Evolutionary conservation across 2,888 invertebrate species (phyloP).

Genomic region (Labia minor): DNA sequence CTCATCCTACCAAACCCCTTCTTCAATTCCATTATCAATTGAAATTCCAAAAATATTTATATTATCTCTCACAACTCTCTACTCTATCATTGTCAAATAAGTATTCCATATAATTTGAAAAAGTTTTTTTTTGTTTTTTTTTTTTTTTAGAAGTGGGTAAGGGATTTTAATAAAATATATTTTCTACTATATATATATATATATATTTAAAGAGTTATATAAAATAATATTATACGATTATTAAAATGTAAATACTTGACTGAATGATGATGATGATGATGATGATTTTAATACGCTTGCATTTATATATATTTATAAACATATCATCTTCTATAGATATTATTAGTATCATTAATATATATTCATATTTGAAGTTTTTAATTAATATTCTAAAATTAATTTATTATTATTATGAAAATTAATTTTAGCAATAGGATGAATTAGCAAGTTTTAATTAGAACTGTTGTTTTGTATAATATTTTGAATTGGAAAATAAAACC

Average conservation of each 20-base stretch:
- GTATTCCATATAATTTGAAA: neutral
- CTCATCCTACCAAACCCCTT: neutral
- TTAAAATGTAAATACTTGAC: neutral
- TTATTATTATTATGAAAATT: neutral
- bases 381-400: no score
- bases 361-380: constrained; percentile 1
- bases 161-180: neutral
- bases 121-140: no score
- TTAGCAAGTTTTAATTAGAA: neutral
- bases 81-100: constrained; percentile 13
- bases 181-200: no score
- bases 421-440: neutral
- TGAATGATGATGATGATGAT: no score
- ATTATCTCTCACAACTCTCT: neutral
- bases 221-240: no score
- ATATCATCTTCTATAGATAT: no score
- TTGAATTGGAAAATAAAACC: no score
- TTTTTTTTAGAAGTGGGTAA: no score
- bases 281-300: no score
- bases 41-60: neutral
- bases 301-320: no score
- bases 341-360: no score
- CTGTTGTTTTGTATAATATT: neutral
- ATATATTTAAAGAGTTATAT: no score
- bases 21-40: neutral